These are phyloP conservation scores for Acipenser ruthenus DNA, from an alignment of 2,797 vertebrate genomes.

Conservation along the genomic window DNA sequence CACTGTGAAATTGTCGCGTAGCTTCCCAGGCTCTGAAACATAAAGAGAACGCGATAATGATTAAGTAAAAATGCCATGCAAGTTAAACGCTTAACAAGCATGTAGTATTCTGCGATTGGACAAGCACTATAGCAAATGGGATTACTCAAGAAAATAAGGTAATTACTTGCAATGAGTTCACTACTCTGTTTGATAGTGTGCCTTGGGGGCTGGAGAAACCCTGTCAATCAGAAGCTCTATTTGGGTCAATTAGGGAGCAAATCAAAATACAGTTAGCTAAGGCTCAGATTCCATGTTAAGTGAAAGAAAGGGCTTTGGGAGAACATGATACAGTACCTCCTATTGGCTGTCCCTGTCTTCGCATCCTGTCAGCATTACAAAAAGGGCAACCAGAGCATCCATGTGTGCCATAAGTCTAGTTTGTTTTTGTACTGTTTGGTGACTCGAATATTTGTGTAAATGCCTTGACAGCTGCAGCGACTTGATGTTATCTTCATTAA, in stretches of 20 bases:
- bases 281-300: conserved; percentile 27
- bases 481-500: no score
- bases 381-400: conserved; percentile 4
- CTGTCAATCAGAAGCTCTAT: conserved; percentile 58
- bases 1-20: conserved; percentile 23
- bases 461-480: no score
- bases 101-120: conserved; percentile 56
- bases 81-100: conserved; percentile 47
- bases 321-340: conserved; percentile 43
- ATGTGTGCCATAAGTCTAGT: background rate
- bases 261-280: conserved; percentile 52
- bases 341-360: conserved; percentile 50
- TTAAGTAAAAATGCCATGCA: conserved; percentile 49
- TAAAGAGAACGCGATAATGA: conserved; percentile 39
- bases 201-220: conserved; percentile 53
- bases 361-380: conserved; percentile 29
- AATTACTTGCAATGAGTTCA: conserved; percentile 28
- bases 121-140: conserved; percentile 42
- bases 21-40: conserved; percentile 41
- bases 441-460: background rate
- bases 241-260: conserved; percentile 77
- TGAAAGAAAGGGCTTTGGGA: conserved; percentile 27
- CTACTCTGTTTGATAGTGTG: conserved; percentile 33
- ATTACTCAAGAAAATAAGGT: conserved; percentile 40
- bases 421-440: background rate